These are phyloP conservation scores for Menidia beryllina DNA, from an alignment of 2,113 vertebrate genomes.

Conservation along the genomic window DNA sequence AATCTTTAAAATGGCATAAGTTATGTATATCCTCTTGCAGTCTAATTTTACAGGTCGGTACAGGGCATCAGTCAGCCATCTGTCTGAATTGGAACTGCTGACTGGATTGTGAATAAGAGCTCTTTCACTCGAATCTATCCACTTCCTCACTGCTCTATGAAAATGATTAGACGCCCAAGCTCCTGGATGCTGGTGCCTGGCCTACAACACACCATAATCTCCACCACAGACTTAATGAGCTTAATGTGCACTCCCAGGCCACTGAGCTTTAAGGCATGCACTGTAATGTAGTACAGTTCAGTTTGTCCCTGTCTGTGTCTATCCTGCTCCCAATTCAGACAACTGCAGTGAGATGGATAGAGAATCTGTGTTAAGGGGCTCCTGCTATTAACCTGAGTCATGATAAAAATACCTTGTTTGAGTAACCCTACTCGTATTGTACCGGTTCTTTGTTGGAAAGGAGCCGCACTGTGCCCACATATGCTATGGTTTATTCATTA, in stretches of 20 bases:
- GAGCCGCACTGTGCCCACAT: constrained; percentile 5
- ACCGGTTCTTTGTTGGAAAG: neutral
- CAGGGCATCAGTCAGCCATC: neutral
- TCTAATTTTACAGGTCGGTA: neutral
- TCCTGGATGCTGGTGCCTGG: constrained; percentile 52
- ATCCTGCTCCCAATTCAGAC: constrained; percentile 5
- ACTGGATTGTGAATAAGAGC: constrained; percentile 19
- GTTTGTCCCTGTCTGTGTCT: constrained; percentile 25
- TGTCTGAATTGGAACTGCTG: constrained; percentile 12
- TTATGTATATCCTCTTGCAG: neutral
- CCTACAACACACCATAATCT: constrained; percentile 71
- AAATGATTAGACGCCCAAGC: constrained; percentile 55
- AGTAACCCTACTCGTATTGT: neutral
- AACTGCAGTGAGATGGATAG: neutral
- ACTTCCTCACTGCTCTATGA: constrained; percentile 41
- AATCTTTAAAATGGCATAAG: neutral
- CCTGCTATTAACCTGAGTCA: constrained; percentile 10
- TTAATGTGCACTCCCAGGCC: constrained; percentile 77
- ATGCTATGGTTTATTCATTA: constrained; percentile 48
- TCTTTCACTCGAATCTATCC: constrained; percentile 22
- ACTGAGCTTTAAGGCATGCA: constrained; percentile 59
- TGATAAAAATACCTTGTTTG: constrained; percentile 13
- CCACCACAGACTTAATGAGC: constrained; percentile 72
- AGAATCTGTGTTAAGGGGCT: constrained; percentile 20
- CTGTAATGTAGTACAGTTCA: constrained; percentile 23